Evolutionary conservation across 2,113 vertebrate genomes (phyloP), one percentile per base, ranked within the genome.

Genomic region (Zosterops borbonicus): DNA sequence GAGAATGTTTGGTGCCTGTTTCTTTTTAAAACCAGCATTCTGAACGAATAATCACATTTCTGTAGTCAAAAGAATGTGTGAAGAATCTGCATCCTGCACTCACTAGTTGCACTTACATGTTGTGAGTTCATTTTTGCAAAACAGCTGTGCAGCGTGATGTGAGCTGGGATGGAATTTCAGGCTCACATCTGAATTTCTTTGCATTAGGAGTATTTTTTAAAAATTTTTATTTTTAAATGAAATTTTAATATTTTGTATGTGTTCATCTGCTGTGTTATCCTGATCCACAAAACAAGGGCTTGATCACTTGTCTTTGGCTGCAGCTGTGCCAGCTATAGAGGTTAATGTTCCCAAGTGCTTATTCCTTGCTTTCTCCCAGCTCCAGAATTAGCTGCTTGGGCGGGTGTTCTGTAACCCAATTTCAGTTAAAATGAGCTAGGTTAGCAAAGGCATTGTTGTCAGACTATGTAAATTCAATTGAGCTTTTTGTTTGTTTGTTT

Each of bases 121-220:
- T 96, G 17, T 19, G 41, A 86, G 87, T 96, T 96, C 95, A 95
- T 96, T 96, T 97, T 97, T 85, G 83, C 69, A 92, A 92, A 96
- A 95, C 82, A 96, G 97, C 78, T 95, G 91, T 95, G 94, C 94
- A 93, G 46, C 41, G 9, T 92, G 46, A 94, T 80, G 15, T 76
- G 46, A 94, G 83, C 65, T 87, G 90, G 31, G 83, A 77, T 71
- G 31, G 39, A 63, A 95, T 88, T 89, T 86, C 11, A 60, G 55
- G n/a, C 67, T 95, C 42, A 55, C 89, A 42, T 94, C 88, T 94
- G 70, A 95, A 94, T 96, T 95, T 87, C 92, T 92, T 95, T 94
- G 63, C 80, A 67, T 92, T 91, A 76, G 35, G 83, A 56, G 22
- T 28, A 11, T 52, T 78, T 71, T 52, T 81, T 67, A 81, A 67